Evolutionary conservation across 2,113 vertebrate species (phyloP).

Genomic region (Pogona vitticeps): DNA sequence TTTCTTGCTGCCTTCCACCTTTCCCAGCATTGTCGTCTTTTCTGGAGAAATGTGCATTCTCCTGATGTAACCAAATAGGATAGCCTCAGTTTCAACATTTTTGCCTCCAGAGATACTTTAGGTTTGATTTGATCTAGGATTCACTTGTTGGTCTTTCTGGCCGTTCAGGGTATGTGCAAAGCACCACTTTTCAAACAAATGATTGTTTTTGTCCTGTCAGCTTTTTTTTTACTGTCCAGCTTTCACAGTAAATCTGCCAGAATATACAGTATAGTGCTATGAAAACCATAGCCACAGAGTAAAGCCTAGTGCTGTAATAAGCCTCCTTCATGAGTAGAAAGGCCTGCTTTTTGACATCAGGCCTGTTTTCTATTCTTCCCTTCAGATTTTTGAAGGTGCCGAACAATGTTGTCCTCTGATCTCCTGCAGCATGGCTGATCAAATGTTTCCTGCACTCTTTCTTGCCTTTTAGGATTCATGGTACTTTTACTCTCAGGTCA

Average conservation of each 20-base stretch:
- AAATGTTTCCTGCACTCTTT: neutral
- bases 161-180: too few relatives aligned
- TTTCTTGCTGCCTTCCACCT: too few relatives aligned
- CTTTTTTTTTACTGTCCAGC: too few relatives aligned
- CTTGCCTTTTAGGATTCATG: neutral
- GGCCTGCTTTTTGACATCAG: neutral
- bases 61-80: too few relatives aligned
- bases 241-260: too few relatives aligned
- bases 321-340: neutral
- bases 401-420: neutral
- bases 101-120: too few relatives aligned
- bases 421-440: neutral
- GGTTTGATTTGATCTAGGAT: too few relatives aligned
- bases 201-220: too few relatives aligned
- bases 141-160: neutral
- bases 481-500: conserved; percentile 6
- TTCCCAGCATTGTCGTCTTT: too few relatives aligned
- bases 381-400: neutral
- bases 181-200: too few relatives aligned
- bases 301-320: neutral
- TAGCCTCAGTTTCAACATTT: too few relatives aligned
- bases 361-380: neutral
- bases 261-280: neutral
- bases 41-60: too few relatives aligned
- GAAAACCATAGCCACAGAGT: neutral